Percentiles rank a stretch among this genome's conserved stretches.
These are phyloP conservation scores for Sebastes flavidus DNA, from an alignment of 2,797 vertebrate genomes.

Conservation along the genomic window DNA sequence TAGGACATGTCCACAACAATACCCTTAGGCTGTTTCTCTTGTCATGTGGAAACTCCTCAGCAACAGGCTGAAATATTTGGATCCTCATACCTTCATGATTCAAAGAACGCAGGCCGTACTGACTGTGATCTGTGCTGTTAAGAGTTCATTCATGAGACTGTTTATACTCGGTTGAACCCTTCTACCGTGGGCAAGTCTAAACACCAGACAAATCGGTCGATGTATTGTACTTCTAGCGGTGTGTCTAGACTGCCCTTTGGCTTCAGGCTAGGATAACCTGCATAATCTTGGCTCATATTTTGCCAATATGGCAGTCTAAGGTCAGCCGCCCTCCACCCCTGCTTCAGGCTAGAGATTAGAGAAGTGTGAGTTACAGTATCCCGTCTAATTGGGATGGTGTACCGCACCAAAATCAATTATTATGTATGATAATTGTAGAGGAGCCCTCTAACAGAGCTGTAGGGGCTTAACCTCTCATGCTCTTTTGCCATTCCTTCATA, in stretches of 20 bases:
- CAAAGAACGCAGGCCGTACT: not conserved
- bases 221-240: conserved; percentile 60
- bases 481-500: not conserved
- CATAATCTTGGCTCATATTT: conserved; percentile 32
- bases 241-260: conserved; percentile 70
- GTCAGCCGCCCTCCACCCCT: conserved; percentile 29
- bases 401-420: conserved; percentile 16
- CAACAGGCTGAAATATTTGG: conserved; percentile 23
- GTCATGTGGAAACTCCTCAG: conserved; percentile 24
- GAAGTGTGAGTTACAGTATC: not conserved
- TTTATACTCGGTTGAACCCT: conserved; percentile 47
- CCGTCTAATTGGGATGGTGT: conserved; percentile 11
- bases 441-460: not conserved
- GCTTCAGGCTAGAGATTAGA: conserved; percentile 30
- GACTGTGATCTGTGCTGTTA: conserved; percentile 26
- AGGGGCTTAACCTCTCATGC: not conserved
- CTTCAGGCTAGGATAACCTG: conserved; percentile 40
- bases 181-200: conserved; percentile 63
- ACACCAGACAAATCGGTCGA: conserved; percentile 59
- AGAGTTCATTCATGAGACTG: conserved; percentile 44
- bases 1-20: conserved; percentile 30
- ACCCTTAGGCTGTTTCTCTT: conserved; percentile 15
- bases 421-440: not conserved
- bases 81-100: conserved; percentile 20
- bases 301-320: conserved; percentile 18